Evolutionary conservation across 2,113 vertebrate genomes (phyloP), one percentile per base, ranked within the genome.

Genomic region (Nematolebias whitei): DNA sequence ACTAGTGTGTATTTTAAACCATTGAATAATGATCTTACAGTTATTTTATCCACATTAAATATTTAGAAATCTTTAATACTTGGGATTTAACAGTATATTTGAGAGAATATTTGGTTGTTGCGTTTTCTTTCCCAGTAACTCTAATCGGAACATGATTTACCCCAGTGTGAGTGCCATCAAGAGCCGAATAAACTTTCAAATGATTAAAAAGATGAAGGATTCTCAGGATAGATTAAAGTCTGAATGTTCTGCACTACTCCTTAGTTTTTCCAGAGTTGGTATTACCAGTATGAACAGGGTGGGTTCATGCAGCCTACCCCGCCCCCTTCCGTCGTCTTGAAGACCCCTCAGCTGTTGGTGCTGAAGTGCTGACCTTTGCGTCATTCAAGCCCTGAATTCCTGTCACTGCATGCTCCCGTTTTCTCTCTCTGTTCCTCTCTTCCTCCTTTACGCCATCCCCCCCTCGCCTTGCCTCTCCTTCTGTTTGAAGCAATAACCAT

Each of bases 331-430:
- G 63, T 82, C 79, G 51, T 83, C 83, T 85, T 86, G 49, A 82
- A 85, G 88, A 79, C 82, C 56, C 70, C 87, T 94, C 96, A 97
- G 96, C 96, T 98, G 96, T 93, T 93, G 85, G 72, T 89, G 78
- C 83, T 71, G 41, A 90, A 93, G 66, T 89, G 94, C 96, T 96
- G 95, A 97, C 92, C 88, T 87, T 38, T 75, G 73, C 47, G 90
- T 91, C 91, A 98, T 93, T 79, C 52, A 93, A 98, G 90, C 93
- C 16, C 2, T 20, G 71, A 85, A 90, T 81, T 78, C 1, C 74
- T 80, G 45, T 40, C 55, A 5, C 82, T 52, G 52, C 16, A 2
- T 49, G 11, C 60, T 13, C 24, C 38, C 44, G 2, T 5, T 41
- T 70, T 38, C 54, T 4, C 32, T 20, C 53, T 19, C 56, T 1